Conservation (phyloP, 2,797 vertebrate species). For the Alectoris magna region DNA sequence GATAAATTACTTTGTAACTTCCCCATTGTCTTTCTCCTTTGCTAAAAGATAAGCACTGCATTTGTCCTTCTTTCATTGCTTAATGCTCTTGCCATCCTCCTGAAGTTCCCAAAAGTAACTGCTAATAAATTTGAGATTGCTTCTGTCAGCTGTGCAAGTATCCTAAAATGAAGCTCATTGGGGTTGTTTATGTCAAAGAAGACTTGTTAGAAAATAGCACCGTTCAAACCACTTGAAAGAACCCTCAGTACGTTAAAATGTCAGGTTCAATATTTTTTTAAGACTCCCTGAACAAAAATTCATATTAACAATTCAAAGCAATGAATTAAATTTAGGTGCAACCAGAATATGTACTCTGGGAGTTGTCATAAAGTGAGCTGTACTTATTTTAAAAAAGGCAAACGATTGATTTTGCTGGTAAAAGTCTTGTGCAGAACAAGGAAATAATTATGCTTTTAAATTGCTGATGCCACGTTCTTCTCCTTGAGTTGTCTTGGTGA, state of each 20-base stretch:
- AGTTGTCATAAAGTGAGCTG: neutral
- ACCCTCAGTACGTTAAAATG: neutral
- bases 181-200: neutral
- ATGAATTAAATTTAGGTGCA: neutral
- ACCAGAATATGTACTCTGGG: neutral
- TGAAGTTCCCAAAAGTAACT: neutral
- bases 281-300: conserved; percentile 3
- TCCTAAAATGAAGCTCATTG: neutral
- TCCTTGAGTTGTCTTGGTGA: neutral
- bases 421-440: neutral
- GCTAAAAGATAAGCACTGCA: neutral
- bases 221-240: neutral
- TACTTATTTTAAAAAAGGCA: neutral
- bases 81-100: neutral
- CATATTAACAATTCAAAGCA: neutral
- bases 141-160: neutral
- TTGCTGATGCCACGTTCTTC: neutral
- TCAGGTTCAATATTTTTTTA: neutral
- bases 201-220: neutral
- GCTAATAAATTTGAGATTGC: neutral
- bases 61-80: neutral
- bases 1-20: neutral
- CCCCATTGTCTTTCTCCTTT: neutral
- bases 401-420: neutral
- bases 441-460: neutral